Base-by-base conservation (phyloP, 2,888 invertebrate species). In the Molanna angustata region DNA sequence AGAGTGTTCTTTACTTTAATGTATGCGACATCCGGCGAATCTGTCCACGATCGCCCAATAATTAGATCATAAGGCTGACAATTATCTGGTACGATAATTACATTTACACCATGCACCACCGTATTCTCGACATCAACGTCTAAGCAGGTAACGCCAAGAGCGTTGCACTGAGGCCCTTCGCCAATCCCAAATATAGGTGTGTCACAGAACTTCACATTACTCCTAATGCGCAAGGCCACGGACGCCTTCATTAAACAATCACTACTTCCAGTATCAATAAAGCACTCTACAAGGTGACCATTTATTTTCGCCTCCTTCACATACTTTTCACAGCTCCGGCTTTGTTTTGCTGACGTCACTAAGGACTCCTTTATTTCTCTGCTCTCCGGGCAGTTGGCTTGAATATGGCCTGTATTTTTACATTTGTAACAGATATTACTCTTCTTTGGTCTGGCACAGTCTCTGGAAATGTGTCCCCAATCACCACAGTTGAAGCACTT, bases 201-300 rank as follows among this genome's bases (percentile, higher is more conserved):
- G n/a, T n/a, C n/a, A n/a, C n/a, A n/a, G n/a, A n/a, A n/a, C n/a
- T n/a, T n/a, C n/a, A n/a, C n/a, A n/a, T n/a, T n/a, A n/a, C n/a
- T n/a, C n/a, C n/a, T n/a, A 4, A 35, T n/a, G 9, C 35, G 9
- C 6, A 35, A 14, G 35, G 35, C 13, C 6, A 35, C 35, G 4
- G 35, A 35, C 13, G 9, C 13, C 35, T 35, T 35, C 35, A 35
- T 35, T 13, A 35, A 35, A n/a, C 35, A 35, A 35, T 35, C 35
- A 35, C 35, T 35, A n/a, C 35, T 35, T 4, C 35, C 35, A 4
- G 35, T 35, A 14, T 35, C 35, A 4, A 35, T 14, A 6, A 35
- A n/a, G 6, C 35, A 11, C 14, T n/a, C 14, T 14, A 35, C 35
- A 4, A n/a, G 13, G 35, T 13, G 35, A 14, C 35, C 35, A 35